Percentiles rank a stretch among this genome's conserved stretches.
Conservation (phyloP, 2,888 invertebrate genomes). For the Acronicta psi region DNA sequence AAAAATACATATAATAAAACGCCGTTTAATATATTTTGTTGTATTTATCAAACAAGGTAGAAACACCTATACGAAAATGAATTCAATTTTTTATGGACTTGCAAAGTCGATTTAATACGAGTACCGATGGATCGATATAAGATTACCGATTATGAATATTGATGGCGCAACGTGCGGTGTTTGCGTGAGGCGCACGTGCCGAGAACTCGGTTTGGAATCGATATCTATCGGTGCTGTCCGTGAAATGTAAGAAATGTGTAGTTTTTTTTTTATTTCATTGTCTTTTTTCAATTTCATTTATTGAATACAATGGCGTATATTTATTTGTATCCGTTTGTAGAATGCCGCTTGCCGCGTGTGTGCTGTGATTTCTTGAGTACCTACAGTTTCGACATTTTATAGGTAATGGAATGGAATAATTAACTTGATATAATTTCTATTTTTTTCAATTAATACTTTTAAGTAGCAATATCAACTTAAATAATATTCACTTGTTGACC, state of each 20-base stretch:
- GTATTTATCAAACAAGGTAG: neutral
- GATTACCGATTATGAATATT: conserved; percentile 60
- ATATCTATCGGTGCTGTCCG: conserved; percentile 37
- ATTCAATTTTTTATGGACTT: conserved; percentile 6
- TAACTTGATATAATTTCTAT: too few relatives aligned
- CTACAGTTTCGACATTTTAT: too few relatives aligned
- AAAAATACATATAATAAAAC: too few relatives aligned
- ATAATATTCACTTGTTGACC: too few relatives aligned
- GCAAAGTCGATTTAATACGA: conserved; percentile 25
- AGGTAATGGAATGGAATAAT: too few relatives aligned
- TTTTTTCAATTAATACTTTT: too few relatives aligned
- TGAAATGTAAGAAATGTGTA: conserved; percentile 39
- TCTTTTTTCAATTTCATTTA: neutral
- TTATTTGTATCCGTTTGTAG: too few relatives aligned
- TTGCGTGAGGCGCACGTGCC: conserved; percentile 51
- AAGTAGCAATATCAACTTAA: too few relatives aligned
- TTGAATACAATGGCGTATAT: too few relatives aligned
- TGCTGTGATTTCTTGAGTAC: too few relatives aligned
- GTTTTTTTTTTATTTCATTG: conserved; percentile 17
- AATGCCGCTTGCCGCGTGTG: too few relatives aligned
- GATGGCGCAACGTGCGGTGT: conserved; percentile 50
- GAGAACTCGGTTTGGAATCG: conserved; percentile 37
- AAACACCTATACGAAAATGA: neutral
- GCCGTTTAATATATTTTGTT: too few relatives aligned
- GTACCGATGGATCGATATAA: conserved; percentile 51